These are phyloP conservation scores for Saccopteryx leptura DNA, from an alignment of 2,113 vertebrate species.

Conservation along the genomic window DNA sequence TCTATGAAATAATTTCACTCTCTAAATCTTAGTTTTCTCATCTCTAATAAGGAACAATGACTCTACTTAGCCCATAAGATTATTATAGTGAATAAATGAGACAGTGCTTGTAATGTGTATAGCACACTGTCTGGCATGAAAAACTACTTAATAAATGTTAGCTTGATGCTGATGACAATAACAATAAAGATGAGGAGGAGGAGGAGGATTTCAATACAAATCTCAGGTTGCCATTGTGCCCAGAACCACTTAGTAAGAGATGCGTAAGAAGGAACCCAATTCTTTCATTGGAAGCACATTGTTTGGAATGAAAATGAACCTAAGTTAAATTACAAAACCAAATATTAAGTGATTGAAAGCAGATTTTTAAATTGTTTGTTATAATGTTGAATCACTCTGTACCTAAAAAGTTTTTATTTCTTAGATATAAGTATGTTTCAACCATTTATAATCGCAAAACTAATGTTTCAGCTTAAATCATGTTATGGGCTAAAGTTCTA, in stretches of 20 bases:
- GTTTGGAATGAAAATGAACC: not conserved
- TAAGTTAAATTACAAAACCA: not conserved
- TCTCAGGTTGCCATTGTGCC: not conserved
- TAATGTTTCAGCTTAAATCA: not conserved
- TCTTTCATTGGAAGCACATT: not conserved
- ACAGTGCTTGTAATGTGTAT: not conserved
- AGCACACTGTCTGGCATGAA: not conserved
- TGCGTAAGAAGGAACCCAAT: not conserved
- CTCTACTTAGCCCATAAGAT: not conserved
- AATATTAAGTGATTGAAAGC: not conserved
- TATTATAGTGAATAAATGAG: not conserved
- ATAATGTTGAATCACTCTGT: conserved; percentile 19
- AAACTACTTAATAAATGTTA: not conserved
- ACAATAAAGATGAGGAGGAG: not conserved
- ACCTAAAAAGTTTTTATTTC: conserved; percentile 12
- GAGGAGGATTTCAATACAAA: not conserved
- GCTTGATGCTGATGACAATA: not conserved
- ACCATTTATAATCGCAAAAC: not conserved
- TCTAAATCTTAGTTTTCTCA: conserved; percentile 31
- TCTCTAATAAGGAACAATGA: not conserved
- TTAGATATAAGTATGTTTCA: not conserved
- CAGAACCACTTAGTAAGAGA: not conserved
- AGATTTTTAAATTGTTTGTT: not conserved
- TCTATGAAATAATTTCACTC: not conserved
- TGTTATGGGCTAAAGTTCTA: not conserved